Percentiles rank a stretch among this genome's conserved stretches.
Evolutionary conservation across 2,888 invertebrate genomes (phyloP).

Genomic region (Lasioglossum villosulum): DNA sequence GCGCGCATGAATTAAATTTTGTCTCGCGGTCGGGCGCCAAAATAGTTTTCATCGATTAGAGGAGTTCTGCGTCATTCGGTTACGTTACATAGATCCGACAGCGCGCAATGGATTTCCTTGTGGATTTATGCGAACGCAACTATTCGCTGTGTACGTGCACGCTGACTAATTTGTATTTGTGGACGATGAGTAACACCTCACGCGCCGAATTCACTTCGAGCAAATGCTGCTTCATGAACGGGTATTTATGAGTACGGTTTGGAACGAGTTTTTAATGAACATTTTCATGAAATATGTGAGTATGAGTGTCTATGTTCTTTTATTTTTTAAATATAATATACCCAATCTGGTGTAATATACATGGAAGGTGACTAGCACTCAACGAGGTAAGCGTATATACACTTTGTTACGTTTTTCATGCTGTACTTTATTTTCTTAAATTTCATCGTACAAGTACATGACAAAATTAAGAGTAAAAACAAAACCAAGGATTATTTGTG

Average conservation of each 20-base stretch:
- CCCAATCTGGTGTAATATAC: too few species aligned
- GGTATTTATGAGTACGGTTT: not conserved
- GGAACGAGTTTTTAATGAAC: not conserved
- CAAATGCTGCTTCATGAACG: not conserved
- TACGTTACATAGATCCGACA: conserved; percentile 54
- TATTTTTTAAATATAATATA: too few species aligned
- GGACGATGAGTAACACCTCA: not conserved
- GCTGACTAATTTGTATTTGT: not conserved
- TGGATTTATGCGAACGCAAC: conserved; percentile 53
- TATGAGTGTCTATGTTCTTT: too few species aligned
- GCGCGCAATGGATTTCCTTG: conserved; percentile 56
- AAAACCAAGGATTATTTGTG: too few species aligned
- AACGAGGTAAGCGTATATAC: too few species aligned
- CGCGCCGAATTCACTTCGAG: not conserved
- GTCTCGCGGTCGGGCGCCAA: conserved; percentile 60
- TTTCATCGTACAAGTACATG: too few species aligned
- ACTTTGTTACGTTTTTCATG: too few species aligned
- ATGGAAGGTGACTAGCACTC: too few species aligned
- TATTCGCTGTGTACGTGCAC: conserved; percentile 18
- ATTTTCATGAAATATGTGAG: not conserved
- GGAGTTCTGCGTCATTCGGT: conserved; percentile 57
- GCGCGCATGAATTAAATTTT: conserved; percentile 71
- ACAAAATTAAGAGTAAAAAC: too few species aligned
- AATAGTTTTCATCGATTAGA: conserved; percentile 72
- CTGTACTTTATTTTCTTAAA: too few species aligned